phyloP scores from a whole-genome alignment of 2,797 vertebrate genomes.

The Alauda arvensis region DNA sequence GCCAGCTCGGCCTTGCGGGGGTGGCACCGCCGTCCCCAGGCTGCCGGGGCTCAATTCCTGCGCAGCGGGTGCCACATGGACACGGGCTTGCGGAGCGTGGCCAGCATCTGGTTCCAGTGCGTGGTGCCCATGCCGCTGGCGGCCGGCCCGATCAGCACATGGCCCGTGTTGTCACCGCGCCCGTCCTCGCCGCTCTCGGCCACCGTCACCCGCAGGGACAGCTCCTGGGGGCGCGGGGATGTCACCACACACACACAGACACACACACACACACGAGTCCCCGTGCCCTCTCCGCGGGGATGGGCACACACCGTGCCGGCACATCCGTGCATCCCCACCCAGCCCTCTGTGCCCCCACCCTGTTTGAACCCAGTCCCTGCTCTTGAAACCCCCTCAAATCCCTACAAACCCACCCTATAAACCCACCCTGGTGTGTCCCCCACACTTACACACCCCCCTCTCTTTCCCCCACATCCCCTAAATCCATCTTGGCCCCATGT shows the following conservation, averaged over 20 bases:
- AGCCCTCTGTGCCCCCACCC: too few species aligned
- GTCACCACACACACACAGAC: accelerated
- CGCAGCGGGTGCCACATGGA: constrained; percentile 97
- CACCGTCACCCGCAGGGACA: constrained; percentile 92
- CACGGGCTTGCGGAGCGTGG: constrained; percentile 91
- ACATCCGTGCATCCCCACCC: accelerated
- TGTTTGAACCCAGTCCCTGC: accelerated
- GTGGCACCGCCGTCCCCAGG: not conserved
- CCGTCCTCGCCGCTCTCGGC: constrained; percentile 89
- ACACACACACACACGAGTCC: accelerated
- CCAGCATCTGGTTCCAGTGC: constrained; percentile 99
- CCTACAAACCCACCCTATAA: not conserved
- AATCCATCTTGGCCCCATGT: not conserved
- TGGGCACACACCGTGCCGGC: accelerated
- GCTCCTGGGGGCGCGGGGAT: constrained; percentile 74
- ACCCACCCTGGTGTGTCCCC: accelerated
- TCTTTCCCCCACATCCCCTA: not conserved
- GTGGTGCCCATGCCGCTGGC: constrained; percentile 94
- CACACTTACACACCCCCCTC: too few species aligned
- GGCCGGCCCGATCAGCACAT: constrained; percentile 92
- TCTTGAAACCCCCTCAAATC: not conserved
- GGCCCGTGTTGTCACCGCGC: constrained; percentile 88
- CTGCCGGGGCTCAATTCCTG: constrained; percentile 70
- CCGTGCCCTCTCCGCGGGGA: accelerated
- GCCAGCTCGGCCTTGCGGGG: not conserved